phyloP scores from a whole-genome alignment of 1,140 invertebrate genomes.

The Drosophila arawakana region DNA sequence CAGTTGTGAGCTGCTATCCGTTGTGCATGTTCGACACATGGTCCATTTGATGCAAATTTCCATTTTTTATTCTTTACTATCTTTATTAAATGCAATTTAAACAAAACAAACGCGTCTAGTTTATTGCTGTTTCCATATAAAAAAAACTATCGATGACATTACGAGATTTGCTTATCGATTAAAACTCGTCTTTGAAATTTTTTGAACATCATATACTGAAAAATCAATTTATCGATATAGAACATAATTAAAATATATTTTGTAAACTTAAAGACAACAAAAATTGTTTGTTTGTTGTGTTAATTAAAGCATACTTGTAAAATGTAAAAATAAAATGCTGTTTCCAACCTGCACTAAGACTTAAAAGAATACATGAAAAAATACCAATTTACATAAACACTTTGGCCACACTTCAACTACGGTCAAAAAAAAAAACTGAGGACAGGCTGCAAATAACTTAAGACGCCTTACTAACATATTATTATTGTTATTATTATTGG shows the following conservation, averaged over 20 bases:
- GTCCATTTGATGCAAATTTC: slow-evolving; percentile 77
- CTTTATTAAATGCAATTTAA: not conserved
- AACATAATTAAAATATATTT: too few species aligned
- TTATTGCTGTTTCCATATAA: not conserved
- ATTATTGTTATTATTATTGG: slow-evolving; percentile 36
- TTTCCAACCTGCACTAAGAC: too few species aligned
- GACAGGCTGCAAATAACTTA: slow-evolving; percentile 25
- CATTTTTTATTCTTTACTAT: slow-evolving; percentile 36
- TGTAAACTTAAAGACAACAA: too few species aligned
- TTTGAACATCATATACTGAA: too few species aligned
- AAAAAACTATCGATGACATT: not conserved
- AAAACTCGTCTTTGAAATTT: too few species aligned
- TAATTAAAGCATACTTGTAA: too few species aligned
- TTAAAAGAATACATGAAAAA: not conserved
- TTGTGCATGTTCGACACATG: slow-evolving; percentile 66
- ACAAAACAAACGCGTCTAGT: not conserved
- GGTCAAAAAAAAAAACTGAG: slow-evolving; percentile 33
- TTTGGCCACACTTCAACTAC: slow-evolving; percentile 24
- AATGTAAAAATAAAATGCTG: too few species aligned
- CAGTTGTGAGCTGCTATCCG: slow-evolving; percentile 29
- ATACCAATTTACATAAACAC: not conserved
- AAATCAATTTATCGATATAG: too few species aligned
- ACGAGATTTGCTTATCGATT: too few species aligned
- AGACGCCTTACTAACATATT: slow-evolving; percentile 31
- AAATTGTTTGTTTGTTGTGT: too few species aligned